Conservation (phyloP, 2,888 invertebrate species). For the Cephus runcator region DNA sequence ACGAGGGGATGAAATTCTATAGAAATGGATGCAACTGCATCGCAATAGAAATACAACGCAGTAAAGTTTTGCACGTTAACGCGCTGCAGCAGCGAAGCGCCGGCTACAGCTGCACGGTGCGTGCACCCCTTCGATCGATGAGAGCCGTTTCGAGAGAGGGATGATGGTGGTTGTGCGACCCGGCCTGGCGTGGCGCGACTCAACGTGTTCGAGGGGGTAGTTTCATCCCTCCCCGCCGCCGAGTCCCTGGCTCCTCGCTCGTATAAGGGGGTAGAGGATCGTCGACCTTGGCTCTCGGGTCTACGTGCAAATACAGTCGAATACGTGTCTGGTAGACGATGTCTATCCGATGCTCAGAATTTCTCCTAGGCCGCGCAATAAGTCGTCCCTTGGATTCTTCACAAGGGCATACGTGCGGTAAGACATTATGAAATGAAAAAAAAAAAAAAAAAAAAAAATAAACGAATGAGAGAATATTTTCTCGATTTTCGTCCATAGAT, state of each 20-base stretch:
- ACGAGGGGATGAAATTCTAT: not conserved
- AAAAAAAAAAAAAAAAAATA: not conserved
- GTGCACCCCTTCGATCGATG: conserved; percentile 45
- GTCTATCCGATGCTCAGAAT: not conserved
- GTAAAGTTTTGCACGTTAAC: not conserved
- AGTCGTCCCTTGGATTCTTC: not conserved
- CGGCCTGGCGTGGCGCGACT: not conserved
- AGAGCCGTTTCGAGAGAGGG: conserved; percentile 33
- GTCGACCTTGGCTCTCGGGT: not conserved
- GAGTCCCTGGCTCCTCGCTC: conserved; percentile 4
- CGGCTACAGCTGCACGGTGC: conserved; percentile 38
- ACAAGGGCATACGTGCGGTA: not conserved
- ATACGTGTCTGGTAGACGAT: not conserved
- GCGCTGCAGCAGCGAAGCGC: not conserved
- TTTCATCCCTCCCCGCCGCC: not conserved
- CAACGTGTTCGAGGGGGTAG: conserved; percentile 6
- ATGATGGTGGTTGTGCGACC: not conserved
- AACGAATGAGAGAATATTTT: conserved; percentile 19
- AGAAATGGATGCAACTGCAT: not conserved
- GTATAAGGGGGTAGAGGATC: not conserved
- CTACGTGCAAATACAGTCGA: not conserved
- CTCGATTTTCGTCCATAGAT: conserved; percentile 25
- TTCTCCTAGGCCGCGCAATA: not conserved
- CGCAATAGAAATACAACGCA: not conserved
- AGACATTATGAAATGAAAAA: conserved; percentile 12